Evolutionary conservation across 1,140 invertebrate species (phyloP).

Genomic region (Epicauta chinensis): DNA sequence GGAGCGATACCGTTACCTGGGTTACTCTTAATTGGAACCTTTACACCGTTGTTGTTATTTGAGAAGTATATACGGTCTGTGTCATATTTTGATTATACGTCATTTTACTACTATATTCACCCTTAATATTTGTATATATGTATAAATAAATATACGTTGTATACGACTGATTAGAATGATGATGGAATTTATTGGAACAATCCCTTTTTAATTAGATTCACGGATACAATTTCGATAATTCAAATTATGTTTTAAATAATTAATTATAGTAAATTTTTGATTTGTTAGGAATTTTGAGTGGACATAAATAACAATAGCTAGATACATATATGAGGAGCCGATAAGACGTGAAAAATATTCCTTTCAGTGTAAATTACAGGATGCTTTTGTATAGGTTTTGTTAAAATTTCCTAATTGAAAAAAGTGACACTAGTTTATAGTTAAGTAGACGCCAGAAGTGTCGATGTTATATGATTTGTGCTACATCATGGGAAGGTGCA

Average conservation of each 20-base stretch:
- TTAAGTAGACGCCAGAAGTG: conserved; percentile 17
- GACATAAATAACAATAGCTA: too few relatives aligned
- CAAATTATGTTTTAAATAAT: not conserved
- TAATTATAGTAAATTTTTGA: too few relatives aligned
- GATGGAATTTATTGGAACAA: not conserved
- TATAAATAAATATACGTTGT: not conserved
- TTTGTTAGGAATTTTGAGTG: too few relatives aligned
- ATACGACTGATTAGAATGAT: not conserved
- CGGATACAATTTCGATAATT: not conserved
- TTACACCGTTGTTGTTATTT: conserved; percentile 26
- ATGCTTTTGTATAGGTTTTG: conserved; percentile 1
- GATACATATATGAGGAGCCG: too few relatives aligned
- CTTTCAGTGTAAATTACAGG: conserved; percentile 3
- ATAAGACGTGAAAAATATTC: too few relatives aligned
- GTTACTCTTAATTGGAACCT: conserved; percentile 29
- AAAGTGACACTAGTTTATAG: conserved; percentile 15
- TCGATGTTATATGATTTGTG: conserved; percentile 7
- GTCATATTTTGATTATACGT: conserved; percentile 17
- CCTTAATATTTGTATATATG: not conserved
- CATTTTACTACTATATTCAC: conserved; percentile 15
- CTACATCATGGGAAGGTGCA: conserved; percentile 18
- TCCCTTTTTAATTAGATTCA: not conserved
- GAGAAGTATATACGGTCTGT: conserved; percentile 19
- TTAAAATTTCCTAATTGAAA: conserved; percentile 14
- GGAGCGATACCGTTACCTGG: conserved; percentile 22